These are phyloP conservation scores for Copidosoma floridanum DNA, from an alignment of 1,140 invertebrate genomes.

Conservation along the genomic window DNA sequence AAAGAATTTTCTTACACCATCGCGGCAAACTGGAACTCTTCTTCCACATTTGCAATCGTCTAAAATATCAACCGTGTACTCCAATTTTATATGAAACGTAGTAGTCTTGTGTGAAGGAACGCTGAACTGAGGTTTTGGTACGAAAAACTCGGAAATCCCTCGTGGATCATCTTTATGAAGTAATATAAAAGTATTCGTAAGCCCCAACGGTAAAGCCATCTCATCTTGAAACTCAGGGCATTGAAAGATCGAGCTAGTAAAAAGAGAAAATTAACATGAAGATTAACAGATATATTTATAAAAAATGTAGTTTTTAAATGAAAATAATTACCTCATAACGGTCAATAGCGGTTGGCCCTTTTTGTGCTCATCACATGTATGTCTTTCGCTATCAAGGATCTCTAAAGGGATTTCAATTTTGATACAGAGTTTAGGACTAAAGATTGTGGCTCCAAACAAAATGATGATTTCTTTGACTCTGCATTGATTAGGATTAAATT, in stretches of 20 bases:
- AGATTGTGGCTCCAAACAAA: constrained; percentile 46
- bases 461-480: constrained; percentile 47
- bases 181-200: constrained; percentile 51
- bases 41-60: constrained; percentile 39
- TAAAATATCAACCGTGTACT: constrained; percentile 31
- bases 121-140: constrained; percentile 48
- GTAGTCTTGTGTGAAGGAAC: constrained; percentile 23
- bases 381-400: constrained; percentile 44
- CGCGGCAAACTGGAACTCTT: constrained; percentile 42
- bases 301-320: background rate
- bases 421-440: constrained; percentile 47
- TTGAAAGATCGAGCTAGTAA: constrained; percentile 44
- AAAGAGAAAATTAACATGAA: background rate
- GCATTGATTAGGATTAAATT: constrained; percentile 41
- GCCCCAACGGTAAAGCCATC: constrained; percentile 39
- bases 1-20: constrained; percentile 27
- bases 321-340: constrained; percentile 45
- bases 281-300: background rate
- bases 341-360: constrained; percentile 44
- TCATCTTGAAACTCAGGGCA: constrained; percentile 49
- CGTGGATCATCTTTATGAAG: constrained; percentile 46
- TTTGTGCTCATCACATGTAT: constrained; percentile 43
- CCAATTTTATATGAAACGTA: constrained; percentile 43
- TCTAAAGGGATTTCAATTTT: constrained; percentile 42
- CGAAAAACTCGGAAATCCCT: constrained; percentile 44